These are phyloP conservation scores for Eudyptes chrysolophus DNA, from an alignment of 2,113 vertebrate species.

Conservation along the genomic window DNA sequence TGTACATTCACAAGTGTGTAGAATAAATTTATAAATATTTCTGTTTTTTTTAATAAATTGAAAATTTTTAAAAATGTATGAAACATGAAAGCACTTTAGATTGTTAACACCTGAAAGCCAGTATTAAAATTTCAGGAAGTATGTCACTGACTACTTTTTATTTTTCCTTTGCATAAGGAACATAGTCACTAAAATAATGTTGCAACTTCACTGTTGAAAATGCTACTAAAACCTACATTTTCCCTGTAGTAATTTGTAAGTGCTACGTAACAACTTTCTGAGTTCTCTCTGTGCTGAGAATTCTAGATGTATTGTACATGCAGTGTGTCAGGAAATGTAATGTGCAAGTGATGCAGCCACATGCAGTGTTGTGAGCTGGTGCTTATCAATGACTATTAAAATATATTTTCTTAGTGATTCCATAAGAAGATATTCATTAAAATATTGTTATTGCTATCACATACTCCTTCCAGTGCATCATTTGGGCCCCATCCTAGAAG, in stretches of 20 bases:
- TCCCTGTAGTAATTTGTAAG: slow-evolving; percentile 24
- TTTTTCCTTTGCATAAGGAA: slow-evolving; percentile 48
- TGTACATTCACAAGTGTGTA: background rate
- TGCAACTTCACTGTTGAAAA: slow-evolving; percentile 41
- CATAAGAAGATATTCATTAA: background rate
- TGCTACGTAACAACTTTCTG: background rate
- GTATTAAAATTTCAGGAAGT: slow-evolving; percentile 60
- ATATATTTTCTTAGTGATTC: slow-evolving; percentile 29
- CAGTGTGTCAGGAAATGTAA: background rate
- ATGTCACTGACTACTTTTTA: slow-evolving; percentile 46
- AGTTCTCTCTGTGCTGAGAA: slow-evolving; percentile 17
- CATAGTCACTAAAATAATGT: slow-evolving; percentile 18
- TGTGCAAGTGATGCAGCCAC: background rate
- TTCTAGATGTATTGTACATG: slow-evolving; percentile 41
- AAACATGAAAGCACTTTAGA: slow-evolving; percentile 69
- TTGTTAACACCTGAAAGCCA: slow-evolving; percentile 57
- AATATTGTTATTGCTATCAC: background rate
- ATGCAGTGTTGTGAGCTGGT: slow-evolving; percentile 27
- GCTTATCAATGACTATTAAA: slow-evolving; percentile 9
- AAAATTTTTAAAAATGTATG: background rate
- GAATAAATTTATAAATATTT: slow-evolving; percentile 2
- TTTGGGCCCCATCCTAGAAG: background rate
- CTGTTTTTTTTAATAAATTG: slow-evolving; percentile 8
- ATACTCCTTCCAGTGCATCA: background rate
- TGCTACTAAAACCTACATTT: slow-evolving; percentile 24